Percentiles rank a stretch among this genome's conserved stretches.
Evolutionary conservation across 2,888 invertebrate species (phyloP).

Genomic region (Thymelicus sylvestris): DNA sequence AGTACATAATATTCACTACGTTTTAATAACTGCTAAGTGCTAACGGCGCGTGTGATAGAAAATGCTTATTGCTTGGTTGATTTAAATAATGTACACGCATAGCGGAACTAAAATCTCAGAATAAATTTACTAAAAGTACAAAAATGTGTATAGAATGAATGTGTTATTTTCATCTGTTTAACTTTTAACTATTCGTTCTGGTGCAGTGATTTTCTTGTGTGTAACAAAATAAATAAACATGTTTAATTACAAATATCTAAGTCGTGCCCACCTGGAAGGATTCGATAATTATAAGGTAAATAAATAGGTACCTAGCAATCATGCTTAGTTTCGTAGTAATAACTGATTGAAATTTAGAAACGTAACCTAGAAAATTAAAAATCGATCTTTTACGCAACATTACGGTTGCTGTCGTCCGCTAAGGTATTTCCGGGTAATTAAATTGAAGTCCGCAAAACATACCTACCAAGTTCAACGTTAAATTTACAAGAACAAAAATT

Average conservation of each 20-base stretch:
- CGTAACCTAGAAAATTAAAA: conserved; percentile 52
- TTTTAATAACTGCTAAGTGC: not conserved
- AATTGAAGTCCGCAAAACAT: not conserved
- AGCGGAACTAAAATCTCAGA: not conserved
- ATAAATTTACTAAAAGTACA: not conserved
- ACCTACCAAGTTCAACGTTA: not conserved
- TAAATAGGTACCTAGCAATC: not conserved
- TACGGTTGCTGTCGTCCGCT: not conserved
- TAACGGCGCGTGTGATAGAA: not conserved
- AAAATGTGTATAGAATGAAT: conserved; percentile 6
- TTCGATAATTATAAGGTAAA: conserved; percentile 97
- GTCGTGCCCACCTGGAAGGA: conserved; percentile 93
- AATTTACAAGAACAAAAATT: too few relatives aligned
- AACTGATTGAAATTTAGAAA: not conserved
- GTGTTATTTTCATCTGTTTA: not conserved
- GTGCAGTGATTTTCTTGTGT: conserved; percentile 16
- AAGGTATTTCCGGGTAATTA: not conserved
- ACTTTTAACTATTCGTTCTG: conserved; percentile 6
- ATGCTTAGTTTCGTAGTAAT: not conserved
- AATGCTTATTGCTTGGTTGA: not conserved
- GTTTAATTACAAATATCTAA: conserved; percentile 91
- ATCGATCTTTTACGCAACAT: conserved; percentile 61
- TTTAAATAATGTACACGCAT: not conserved
- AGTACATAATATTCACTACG: too few relatives aligned
- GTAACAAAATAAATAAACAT: conserved; percentile 55